Conservation (phyloP, 2,113 vertebrate species). For the Girardinichthys multiradiatus region DNA sequence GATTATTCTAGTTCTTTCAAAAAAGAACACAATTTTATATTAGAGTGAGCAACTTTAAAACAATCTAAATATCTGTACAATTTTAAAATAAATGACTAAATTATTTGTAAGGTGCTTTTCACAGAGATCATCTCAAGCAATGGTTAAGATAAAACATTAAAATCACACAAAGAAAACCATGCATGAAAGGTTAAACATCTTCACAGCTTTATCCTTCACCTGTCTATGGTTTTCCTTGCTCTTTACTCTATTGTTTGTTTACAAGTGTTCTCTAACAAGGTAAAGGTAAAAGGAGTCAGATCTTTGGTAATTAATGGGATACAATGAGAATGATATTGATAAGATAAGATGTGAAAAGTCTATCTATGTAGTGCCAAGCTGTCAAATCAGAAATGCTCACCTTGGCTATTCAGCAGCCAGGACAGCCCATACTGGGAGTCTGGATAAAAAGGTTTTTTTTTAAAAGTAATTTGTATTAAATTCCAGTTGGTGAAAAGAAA, state of each 20-base stretch:
- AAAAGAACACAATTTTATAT: no score
- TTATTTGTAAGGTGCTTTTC: no score
- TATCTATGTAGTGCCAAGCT: not conserved
- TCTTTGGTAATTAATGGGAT: not conserved
- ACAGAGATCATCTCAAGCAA: no score
- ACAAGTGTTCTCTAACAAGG: not conserved
- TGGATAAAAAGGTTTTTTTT: not conserved
- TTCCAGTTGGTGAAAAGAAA: constrained; percentile 21
- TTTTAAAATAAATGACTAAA: no score
- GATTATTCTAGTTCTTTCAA: no score
- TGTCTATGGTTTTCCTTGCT: not conserved
- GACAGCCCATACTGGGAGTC: not conserved
- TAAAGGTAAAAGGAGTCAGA: not conserved
- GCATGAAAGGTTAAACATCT: no score
- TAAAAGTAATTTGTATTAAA: not conserved
- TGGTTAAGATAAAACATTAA: no score
- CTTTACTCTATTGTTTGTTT: not conserved
- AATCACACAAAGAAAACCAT: no score
- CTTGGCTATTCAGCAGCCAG: not conserved
- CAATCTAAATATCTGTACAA: no score
- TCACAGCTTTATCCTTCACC: not conserved
- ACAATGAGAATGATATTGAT: not conserved
- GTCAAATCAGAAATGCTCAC: not conserved
- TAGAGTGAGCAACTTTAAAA: no score
- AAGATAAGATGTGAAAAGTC: not conserved